Evolutionary conservation across 2,888 invertebrate genomes (phyloP), one percentile per base, ranked within the genome.

Genomic region (Dynastes tityus): DNA sequence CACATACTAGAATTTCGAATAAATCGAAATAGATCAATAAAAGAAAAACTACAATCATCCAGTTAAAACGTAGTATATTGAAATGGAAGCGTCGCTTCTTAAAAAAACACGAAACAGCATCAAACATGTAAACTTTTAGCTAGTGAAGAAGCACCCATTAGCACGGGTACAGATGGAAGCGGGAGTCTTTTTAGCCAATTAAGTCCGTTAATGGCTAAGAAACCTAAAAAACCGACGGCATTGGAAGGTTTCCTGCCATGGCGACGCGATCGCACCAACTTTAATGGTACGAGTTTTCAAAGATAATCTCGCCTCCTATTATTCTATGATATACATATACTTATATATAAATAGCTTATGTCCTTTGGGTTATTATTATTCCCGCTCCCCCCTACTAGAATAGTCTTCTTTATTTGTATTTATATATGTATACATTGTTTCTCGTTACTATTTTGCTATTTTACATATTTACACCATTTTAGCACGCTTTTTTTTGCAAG

Each of bases 241-340:
- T 94, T 95, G 88, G 96, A 96, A 91, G 92, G 93, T 89, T 93
- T 94, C 84, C 92, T 96, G 89, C 96, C 96, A 87, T 96, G 96
- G 96, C 93, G 95, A 89, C 91, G 93, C 88, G 94, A 94, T 90
- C 92, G 92, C 89, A 92, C 92, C 90, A 92, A 92, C 89, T 92
- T 92, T 88, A 92, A 92, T 90, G 94, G 94, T 94, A 94, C 92
- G 92, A 81, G 64, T 79, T 71, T 70, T 58, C 68, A 68, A 45
- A 68, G 27, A 68, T 68, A 37, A 55, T 55, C 53, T 68, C 68
- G 68, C 45, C 45, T 68, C 49, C 68, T 68, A 45, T 45, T 65
- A 65, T 65, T 16, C 16, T 65, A 65, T 45, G 45, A 45, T 11
- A 45, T 45, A 45, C 11, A 45, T 11, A 9, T 45, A 45, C 11